Conservation (phyloP, 2,888 invertebrate species). For the Tuta absoluta region DNA sequence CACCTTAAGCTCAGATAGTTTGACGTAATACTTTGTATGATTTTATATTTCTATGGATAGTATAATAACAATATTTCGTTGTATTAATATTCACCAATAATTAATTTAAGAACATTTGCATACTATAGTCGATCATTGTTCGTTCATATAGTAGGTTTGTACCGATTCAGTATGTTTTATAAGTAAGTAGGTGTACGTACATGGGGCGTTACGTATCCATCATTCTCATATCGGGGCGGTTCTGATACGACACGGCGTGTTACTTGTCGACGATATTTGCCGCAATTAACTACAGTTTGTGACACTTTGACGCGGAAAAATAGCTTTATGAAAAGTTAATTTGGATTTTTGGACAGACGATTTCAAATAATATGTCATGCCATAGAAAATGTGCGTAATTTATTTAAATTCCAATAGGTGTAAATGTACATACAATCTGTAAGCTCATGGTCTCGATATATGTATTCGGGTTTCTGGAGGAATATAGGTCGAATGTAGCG, state of each 20-base stretch:
- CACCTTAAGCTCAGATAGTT: conserved; percentile 35
- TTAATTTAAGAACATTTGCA: conserved; percentile 3
- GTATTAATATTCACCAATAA: background rate
- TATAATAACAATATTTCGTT: conserved; percentile 1
- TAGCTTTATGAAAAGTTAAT: conserved; percentile 51
- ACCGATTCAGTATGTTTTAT: no score
- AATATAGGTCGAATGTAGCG: no score
- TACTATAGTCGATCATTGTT: conserved; percentile 35
- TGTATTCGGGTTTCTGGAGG: no score
- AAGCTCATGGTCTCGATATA: no score
- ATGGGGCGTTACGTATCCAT: conserved; percentile 61
- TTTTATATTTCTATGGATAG: conserved; percentile 24
- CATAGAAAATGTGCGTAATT: no score
- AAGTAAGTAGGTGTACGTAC: conserved; percentile 42
- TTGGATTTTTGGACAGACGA: background rate
- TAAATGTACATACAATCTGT: no score
- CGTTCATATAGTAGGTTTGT: conserved; percentile 50
- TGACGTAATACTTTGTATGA: conserved; percentile 33
- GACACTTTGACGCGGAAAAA: conserved; percentile 72
- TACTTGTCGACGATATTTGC: conserved; percentile 71
- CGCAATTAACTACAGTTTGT: conserved; percentile 75
- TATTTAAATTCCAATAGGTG: no score
- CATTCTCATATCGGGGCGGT: conserved; percentile 71
- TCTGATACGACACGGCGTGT: conserved; percentile 60
- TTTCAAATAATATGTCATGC: background rate